These are phyloP conservation scores for Luscinia megarhynchos DNA, from an alignment of 2,797 vertebrate species.

Conservation along the genomic window DNA sequence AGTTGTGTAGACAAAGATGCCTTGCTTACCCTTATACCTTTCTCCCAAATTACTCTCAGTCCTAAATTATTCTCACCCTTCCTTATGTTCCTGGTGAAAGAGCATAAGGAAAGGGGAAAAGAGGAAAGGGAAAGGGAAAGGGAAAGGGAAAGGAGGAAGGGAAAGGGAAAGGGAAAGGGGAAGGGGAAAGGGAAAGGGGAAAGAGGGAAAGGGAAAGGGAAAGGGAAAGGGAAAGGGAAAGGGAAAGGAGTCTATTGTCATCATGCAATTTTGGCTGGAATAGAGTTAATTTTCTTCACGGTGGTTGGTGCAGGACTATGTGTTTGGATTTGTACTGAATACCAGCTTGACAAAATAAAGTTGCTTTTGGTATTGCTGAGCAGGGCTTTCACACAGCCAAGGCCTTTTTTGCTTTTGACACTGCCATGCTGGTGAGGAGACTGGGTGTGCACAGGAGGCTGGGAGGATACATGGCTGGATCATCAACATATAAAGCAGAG, in stretches of 20 bases:
- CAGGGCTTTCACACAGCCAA: background rate
- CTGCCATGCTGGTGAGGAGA: background rate
- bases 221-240: no score
- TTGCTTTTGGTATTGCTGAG: background rate
- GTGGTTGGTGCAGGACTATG: background rate
- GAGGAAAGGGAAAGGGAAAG: no score
- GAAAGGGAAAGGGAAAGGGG: no score
- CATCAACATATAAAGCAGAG: background rate
- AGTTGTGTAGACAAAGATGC: background rate
- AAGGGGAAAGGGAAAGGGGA: no score
- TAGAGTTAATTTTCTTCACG: background rate
- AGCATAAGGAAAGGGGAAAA: background rate
- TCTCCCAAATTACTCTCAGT: background rate
- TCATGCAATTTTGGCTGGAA: background rate
- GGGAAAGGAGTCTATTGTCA: background rate
- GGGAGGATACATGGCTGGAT: background rate
- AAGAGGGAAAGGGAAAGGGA: no score
- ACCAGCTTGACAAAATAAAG: background rate
- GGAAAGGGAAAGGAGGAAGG: no score
- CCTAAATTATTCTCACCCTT: background rate
- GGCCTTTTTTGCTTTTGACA: background rate
- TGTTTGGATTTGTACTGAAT: background rate
- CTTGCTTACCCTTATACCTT: background rate
- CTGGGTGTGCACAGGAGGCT: background rate
- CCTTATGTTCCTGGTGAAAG: background rate